Conservation (phyloP, 2,113 vertebrate genomes). For the Sceloporus tristichus region DNA sequence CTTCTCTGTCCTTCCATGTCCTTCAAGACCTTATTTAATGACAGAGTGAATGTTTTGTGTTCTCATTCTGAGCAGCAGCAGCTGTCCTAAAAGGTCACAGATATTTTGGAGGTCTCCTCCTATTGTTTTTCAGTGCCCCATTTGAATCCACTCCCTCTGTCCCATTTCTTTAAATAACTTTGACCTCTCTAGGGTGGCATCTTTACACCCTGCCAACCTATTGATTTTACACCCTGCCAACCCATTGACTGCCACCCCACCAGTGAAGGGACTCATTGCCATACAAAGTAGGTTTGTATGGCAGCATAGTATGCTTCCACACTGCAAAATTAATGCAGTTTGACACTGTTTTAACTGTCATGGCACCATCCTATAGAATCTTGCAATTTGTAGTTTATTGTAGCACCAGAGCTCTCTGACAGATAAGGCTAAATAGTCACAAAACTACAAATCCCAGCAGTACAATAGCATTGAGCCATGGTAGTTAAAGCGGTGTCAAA, state of each 20-base stretch:
- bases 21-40: neutral
- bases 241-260: no score
- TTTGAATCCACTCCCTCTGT: slow-evolving; percentile 3
- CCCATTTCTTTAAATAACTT: slow-evolving; percentile 29
- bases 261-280: neutral
- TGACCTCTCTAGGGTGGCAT: neutral
- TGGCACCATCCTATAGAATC: no score
- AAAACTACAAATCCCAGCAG: no score
- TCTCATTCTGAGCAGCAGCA: slow-evolving; percentile 32
- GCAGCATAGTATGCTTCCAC: neutral
- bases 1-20: neutral
- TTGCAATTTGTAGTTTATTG: no score
- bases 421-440: no score
- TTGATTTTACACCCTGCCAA: neutral
- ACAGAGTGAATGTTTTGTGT: neutral
- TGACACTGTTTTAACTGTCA: no score
- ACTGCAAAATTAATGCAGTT: no score
- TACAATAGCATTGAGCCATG: no score
- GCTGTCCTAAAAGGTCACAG: slow-evolving; percentile 43
- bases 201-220: neutral
- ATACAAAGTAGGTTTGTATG: neutral
- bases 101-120: slow-evolving; percentile 27
- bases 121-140: slow-evolving; percentile 23
- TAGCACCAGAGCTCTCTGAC: no score
- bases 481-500: no score